Percentiles rank a stretch among this genome's conserved stretches.
Conservation (phyloP, 2,113 vertebrate genomes). For the Corynorhinus townsendii region DNA sequence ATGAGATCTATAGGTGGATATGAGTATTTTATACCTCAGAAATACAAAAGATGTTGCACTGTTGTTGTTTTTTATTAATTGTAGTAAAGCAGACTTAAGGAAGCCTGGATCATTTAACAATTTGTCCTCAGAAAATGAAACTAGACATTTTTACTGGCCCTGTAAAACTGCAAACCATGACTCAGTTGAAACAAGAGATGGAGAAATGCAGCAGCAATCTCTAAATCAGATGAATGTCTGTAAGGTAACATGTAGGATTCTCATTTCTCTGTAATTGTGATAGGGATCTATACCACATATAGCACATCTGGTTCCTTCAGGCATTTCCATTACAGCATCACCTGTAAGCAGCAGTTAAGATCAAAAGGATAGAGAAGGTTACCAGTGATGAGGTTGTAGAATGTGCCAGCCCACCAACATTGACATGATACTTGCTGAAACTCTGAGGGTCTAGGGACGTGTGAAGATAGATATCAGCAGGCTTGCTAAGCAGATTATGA, state of each 20-base stretch:
- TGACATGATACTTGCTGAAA: neutral
- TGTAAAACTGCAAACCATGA: neutral
- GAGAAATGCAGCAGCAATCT: neutral
- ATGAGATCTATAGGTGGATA: neutral
- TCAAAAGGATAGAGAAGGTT: conserved; percentile 37
- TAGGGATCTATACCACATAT: neutral
- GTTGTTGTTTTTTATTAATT: neutral
- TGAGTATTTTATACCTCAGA: neutral
- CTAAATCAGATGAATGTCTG: neutral
- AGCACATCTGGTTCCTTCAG: conserved; percentile 28
- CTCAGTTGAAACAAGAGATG: neutral
- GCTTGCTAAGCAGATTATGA: neutral
- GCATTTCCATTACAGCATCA: conserved; percentile 43
- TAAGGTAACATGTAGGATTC: neutral
- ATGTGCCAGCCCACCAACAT: conserved; percentile 39
- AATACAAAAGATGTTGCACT: neutral
- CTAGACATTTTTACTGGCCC: neutral
- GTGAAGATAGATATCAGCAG: conserved; percentile 45
- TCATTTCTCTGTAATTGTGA: neutral
- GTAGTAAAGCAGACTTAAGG: neutral
- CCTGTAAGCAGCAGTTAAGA: conserved; percentile 17
- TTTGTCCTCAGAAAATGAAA: neutral
- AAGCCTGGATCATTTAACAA: neutral
- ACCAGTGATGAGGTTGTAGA: conserved; percentile 38
- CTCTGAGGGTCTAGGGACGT: neutral